Base-by-base conservation (phyloP, 2,113 vertebrate species). In the Coregonus clupeaformis region DNA sequence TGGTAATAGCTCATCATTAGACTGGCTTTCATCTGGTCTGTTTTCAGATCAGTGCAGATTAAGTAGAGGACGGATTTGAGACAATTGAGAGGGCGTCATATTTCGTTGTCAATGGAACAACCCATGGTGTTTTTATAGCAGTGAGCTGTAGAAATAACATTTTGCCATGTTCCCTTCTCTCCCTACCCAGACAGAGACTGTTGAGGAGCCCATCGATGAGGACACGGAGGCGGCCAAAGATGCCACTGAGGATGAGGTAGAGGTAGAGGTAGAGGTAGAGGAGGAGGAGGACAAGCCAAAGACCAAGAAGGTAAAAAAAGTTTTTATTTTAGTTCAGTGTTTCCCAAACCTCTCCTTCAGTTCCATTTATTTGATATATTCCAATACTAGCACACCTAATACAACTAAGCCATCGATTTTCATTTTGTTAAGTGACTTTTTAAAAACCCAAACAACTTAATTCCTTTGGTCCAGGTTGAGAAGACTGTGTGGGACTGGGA, bases 401-500 rank as follows among this genome's bases (percentile, higher is more conserved):
- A 52, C 5, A 52, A 16, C 57, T 76, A 18, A 52, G 16, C 49
- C 16, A 18, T 52, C 18, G 30, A 42, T 9, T 45, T 52, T 25
- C n/a, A 20, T 14, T 62, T 36, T 62, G 25, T 24, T 2, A 14
- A 30, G 65, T 13, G 3, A 14, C 18, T 55, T 60, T 60, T 60
- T n/a, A 22, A 22, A 20, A 20, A 67, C 6, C 18, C 6, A 65
- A 27, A 0, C 63, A 36, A 27, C 65, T 65, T 42, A 7, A 42
- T 42, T 2, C 16, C 49, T 83, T 1, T 80, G 6, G 52, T 78
- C 2, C 77, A 99, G 97, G 97, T 99, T 81, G 96, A 98, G 85
- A 99, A 99, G 92, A 99, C 98, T 1, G 96, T 99, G 72, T 99
- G 98, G 98, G 97, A 99, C 55, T 99, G 98, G 98, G 97, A 98